Evolutionary conservation across 1,140 invertebrate genomes (phyloP), one percentile per base, ranked within the genome.

Genomic region (Bicyclus anynana): DNA sequence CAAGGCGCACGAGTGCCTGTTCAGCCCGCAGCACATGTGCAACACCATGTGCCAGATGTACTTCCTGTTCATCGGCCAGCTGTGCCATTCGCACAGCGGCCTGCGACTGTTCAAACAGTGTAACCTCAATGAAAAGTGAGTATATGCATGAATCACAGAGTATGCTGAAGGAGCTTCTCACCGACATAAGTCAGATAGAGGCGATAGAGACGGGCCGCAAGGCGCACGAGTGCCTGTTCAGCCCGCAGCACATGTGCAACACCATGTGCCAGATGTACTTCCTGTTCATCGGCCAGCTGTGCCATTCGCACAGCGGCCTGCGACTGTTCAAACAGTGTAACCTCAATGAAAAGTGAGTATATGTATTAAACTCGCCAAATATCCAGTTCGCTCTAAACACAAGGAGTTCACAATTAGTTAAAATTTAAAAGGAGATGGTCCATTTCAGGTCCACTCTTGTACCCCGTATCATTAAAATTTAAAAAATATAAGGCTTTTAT

Each of bases 211-310:
- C 91, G 7, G 91, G 94, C 12, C 91, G 92, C 68, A 93, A 94
- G 55, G 94, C 95, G 0, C 94, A 97, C 72, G 95, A 98, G 76
- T 96, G 95, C 65, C 86, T 97, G 0, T 95, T 99, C 60, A 97
- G 95, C 81, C 96, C 97, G 0, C 92, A 94, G 57, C 94, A 96
- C 76, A 93, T 99, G 89, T 91, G 93, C 47, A 96, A 93, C 62
- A 97, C 96, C 4, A 94, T 97, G 77, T 96, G 95, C 79, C 96
- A 98, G 80, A 94, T 95, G 81, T 99, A 99, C 89, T 99, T 99
- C 80, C 89, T 99, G 1, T 96, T 98, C 70, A 92, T 99, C 47
- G 97, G 97, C 1, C 93, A 95, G 61, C 89, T 98, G 52, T 96
- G 94, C 58, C 93, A 93, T 44, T 92, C 92, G n/a, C 88, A 90